phyloP scores from a whole-genome alignment of 1,140 invertebrate species.

The Eulimnadia texana region DNA sequence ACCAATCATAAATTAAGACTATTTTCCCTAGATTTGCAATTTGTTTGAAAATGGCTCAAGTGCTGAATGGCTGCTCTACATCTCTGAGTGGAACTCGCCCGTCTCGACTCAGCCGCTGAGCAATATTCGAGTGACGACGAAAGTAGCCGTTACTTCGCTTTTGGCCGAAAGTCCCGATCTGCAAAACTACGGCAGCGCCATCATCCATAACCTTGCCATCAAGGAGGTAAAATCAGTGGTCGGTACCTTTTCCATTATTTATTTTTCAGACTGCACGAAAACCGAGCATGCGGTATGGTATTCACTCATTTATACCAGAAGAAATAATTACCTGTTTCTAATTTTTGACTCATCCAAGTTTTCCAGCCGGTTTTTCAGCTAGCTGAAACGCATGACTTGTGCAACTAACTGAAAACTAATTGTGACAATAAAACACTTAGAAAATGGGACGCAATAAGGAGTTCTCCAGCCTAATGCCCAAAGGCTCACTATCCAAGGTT shows the following conservation, averaged over 20 bases:
- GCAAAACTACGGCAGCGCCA: constrained; percentile 64
- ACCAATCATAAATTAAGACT: too few species aligned
- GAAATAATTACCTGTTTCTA: too few species aligned
- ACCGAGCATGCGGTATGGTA: not conserved
- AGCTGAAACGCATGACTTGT: too few species aligned
- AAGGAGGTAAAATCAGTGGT: constrained; percentile 93
- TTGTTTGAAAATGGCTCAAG: constrained; percentile 76
- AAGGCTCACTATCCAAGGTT: constrained; percentile 54
- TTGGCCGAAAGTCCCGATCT: constrained; percentile 52
- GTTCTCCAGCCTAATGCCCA: constrained; percentile 49
- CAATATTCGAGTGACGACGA: constrained; percentile 79
- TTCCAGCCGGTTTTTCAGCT: too few species aligned
- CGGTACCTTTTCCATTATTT: constrained; percentile 21
- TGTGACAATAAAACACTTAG: constrained; percentile 27
- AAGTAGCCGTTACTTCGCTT: constrained; percentile 72
- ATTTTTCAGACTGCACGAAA: not conserved
- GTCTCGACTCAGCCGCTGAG: constrained; percentile 36
- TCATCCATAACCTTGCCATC: constrained; percentile 79
- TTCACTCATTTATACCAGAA: too few species aligned
- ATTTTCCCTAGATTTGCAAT: constrained; percentile 56
- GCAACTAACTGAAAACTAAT: too few species aligned
- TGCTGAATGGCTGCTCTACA: constrained; percentile 67
- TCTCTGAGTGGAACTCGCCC: constrained; percentile 14
- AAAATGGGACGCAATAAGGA: constrained; percentile 53
- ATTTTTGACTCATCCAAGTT: too few species aligned